Conservation (phyloP, 1,140 invertebrate genomes). For the Drosophila ogumai region DNA sequence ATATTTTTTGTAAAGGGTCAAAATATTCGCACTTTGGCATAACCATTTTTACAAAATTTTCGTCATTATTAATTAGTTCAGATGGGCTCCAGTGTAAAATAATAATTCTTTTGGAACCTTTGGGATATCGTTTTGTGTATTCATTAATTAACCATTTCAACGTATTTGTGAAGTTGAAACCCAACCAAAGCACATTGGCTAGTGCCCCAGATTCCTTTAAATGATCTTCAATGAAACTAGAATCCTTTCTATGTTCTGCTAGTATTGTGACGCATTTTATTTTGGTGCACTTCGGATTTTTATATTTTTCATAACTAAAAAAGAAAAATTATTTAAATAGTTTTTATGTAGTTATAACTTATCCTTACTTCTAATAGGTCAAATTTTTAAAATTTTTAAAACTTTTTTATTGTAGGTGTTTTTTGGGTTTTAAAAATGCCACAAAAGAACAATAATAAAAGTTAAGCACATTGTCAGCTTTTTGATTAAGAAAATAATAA, state of each 20-base stretch:
- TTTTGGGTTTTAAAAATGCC: not conserved
- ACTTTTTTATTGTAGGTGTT: not conserved
- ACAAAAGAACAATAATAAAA: too few species aligned
- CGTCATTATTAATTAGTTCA: constrained; percentile 86
- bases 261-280: constrained; percentile 55
- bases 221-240: constrained; percentile 54
- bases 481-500: too few species aligned
- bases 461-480: too few species aligned
- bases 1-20: constrained; percentile 58
- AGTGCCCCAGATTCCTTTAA: constrained; percentile 85
- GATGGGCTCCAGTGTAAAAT: constrained; percentile 90
- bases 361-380: not conserved
- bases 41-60: constrained; percentile 85
- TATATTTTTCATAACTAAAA: constrained; percentile 35
- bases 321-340: not conserved
- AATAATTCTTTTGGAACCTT: constrained; percentile 85
- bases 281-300: constrained; percentile 43
- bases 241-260: constrained; percentile 58
- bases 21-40: constrained; percentile 87
- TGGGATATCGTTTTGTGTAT: constrained; percentile 16
- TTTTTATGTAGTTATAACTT: not conserved
- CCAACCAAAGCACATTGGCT: constrained; percentile 89
- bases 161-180: constrained; percentile 86
- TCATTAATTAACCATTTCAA: constrained; percentile 41
- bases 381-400: not conserved